A percentile compares a stretch with the other conserved stretches of the same genome.
Evolutionary conservation across 1,140 invertebrate genomes (phyloP).

Genomic region (Drosophila sucinea): DNA sequence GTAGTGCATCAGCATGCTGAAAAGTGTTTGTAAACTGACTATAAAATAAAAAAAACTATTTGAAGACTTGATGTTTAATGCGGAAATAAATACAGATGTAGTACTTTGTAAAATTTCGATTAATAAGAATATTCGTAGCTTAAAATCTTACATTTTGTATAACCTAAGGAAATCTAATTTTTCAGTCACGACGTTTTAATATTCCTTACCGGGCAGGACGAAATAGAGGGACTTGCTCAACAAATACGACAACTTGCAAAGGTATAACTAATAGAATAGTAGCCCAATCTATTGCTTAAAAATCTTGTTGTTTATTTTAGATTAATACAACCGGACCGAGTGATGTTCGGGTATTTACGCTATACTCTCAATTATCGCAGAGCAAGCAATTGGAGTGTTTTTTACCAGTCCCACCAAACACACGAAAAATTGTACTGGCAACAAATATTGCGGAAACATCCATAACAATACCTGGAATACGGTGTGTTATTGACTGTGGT

Average conservation of each 20-base stretch:
- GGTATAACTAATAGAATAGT: constrained; percentile 69
- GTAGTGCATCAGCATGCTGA: background rate
- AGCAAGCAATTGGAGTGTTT: constrained; percentile 92
- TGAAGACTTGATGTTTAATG: no score
- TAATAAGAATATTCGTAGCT: no score
- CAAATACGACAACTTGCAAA: constrained; percentile 90
- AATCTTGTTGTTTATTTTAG: background rate
- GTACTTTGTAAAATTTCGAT: no score
- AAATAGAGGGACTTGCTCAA: constrained; percentile 95
- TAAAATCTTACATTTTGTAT: background rate
- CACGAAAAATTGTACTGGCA: constrained; percentile 95
- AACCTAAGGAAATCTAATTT: constrained; percentile 1
- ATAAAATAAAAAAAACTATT: no score
- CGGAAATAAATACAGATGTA: no score
- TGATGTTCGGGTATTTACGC: constrained; percentile 89
- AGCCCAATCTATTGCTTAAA: background rate
- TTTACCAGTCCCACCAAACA: constrained; percentile 86
- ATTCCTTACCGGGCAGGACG: constrained; percentile 99
- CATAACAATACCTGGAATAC: constrained; percentile 97
- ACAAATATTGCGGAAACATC: constrained; percentile 99
- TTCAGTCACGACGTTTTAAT: constrained; percentile 94
- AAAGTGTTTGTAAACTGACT: background rate
- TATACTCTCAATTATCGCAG: constrained; percentile 93
- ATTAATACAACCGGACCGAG: constrained; percentile 47
- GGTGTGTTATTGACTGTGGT: constrained; percentile 97